A percentile compares a stretch with the other conserved stretches of the same genome.
These are phyloP conservation scores for Actinia tenebrosa DNA, from an alignment of 64 coral and sea anemone genomes.

Conservation along the genomic window DNA sequence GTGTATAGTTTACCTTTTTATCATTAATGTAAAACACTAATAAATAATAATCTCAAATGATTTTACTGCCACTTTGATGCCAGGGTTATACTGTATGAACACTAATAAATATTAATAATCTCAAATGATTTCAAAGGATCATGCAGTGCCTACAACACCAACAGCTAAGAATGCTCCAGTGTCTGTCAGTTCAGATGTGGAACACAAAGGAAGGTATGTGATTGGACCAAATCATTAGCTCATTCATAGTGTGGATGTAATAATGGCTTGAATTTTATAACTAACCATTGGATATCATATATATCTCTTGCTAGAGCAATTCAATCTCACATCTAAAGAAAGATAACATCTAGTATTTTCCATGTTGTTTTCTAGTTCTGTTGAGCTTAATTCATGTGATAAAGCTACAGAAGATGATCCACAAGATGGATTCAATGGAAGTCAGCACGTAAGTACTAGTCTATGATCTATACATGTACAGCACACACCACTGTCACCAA, in stretches of 20 bases:
- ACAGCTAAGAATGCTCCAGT: conserved; percentile 90
- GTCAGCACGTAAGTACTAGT: conserved; percentile 85
- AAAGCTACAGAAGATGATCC: conserved; percentile 49
- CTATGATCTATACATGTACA: background rate
- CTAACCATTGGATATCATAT: too few species aligned
- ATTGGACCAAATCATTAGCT: background rate
- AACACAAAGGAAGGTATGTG: conserved; percentile 68
- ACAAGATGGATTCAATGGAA: conserved; percentile 99
- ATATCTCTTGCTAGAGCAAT: too few species aligned
- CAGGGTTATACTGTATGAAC: too few species aligned
- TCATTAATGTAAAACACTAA: too few species aligned
- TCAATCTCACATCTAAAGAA: too few species aligned
- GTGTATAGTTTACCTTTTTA: too few species aligned
- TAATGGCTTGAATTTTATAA: too few species aligned
- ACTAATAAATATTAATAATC: background rate
- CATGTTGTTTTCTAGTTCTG: background rate
- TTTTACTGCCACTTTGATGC: too few species aligned
- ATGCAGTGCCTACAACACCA: conserved; percentile 98
- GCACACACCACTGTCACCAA: background rate
- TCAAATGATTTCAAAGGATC: conserved; percentile 46
- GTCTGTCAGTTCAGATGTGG: conserved; percentile 58
- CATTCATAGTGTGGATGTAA: background rate
- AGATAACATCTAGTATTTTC: background rate
- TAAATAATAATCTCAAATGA: too few species aligned
- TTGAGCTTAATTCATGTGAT: background rate